These are phyloP conservation scores for Chironomus striatipennis DNA, from an alignment of 1,140 invertebrate species.

Conservation along the genomic window DNA sequence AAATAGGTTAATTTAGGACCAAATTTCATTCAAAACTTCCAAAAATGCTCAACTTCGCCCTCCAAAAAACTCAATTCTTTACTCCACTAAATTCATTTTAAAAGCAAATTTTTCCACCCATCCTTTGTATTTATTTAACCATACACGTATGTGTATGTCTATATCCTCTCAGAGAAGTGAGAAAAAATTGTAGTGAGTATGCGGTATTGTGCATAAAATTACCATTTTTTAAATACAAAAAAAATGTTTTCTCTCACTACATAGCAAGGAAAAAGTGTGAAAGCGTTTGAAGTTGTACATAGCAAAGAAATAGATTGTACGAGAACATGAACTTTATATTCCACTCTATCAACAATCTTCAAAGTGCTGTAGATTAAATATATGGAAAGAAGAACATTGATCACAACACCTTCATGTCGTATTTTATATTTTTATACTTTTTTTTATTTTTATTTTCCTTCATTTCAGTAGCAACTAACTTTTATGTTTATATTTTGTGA, in stretches of 20 bases:
- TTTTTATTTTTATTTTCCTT: constrained; percentile 23
- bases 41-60: neutral
- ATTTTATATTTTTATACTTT: constrained; percentile 22
- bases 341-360: neutral
- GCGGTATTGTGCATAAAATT: constrained; percentile 19
- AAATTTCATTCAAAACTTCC: no score
- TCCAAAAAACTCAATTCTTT: neutral
- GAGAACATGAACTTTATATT: neutral
- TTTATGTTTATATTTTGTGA: no score
- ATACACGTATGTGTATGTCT: neutral
- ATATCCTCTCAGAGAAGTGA: no score
- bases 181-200: no score
- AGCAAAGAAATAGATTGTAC: neutral
- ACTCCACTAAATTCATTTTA: neutral
- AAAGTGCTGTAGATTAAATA: neutral
- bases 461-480: neutral
- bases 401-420: neutral
- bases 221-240: constrained; percentile 14
- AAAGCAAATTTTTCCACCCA: neutral
- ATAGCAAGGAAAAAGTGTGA: neutral
- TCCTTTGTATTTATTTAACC: neutral
- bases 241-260: no score
- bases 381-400: constrained; percentile 19
- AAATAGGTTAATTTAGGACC: no score
- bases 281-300: neutral